phyloP scores from a whole-genome alignment of 2,888 invertebrate genomes.

The Ametastegia equiseti region DNA sequence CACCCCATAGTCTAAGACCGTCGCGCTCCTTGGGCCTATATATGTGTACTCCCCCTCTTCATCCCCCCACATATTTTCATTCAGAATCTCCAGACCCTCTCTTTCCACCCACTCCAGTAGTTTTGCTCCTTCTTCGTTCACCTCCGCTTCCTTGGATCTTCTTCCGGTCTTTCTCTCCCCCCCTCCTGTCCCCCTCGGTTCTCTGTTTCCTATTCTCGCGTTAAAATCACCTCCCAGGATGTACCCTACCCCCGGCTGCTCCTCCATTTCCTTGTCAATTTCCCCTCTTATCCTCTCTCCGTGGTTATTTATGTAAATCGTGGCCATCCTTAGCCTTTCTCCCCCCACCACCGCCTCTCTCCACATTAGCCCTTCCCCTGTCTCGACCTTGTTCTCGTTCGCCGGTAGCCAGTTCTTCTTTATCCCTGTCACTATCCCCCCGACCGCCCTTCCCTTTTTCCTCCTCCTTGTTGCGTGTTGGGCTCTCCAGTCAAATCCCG shows the following conservation, averaged over 20 bases:
- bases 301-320: constrained; percentile 2
- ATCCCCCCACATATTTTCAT: constrained; percentile 28
- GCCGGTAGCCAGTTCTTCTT: constrained; percentile 36
- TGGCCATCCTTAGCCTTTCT: neutral
- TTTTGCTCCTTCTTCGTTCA: constrained; percentile 39
- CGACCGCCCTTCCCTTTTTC: constrained; percentile 52
- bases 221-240: constrained; percentile 50
- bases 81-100: constrained; percentile 51
- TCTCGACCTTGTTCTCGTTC: neutral
- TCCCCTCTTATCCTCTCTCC: neutral
- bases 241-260: neutral
- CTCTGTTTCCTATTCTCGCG: neutral
- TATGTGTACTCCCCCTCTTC: neutral
- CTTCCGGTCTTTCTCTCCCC: constrained; percentile 22
- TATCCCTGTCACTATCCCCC: constrained; percentile 53
- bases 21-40: neutral
- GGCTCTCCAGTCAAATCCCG: constrained; percentile 49
- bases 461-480: constrained; percentile 45
- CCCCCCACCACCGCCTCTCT: neutral
- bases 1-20: constrained; percentile 51
- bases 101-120: constrained; percentile 49
- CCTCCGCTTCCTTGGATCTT: neutral
- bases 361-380: neutral
- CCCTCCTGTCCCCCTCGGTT: constrained; percentile 49
- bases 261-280: neutral